Evolutionary conservation across 2,797 vertebrate genomes (phyloP).

Genomic region (Natrix natrix): DNA sequence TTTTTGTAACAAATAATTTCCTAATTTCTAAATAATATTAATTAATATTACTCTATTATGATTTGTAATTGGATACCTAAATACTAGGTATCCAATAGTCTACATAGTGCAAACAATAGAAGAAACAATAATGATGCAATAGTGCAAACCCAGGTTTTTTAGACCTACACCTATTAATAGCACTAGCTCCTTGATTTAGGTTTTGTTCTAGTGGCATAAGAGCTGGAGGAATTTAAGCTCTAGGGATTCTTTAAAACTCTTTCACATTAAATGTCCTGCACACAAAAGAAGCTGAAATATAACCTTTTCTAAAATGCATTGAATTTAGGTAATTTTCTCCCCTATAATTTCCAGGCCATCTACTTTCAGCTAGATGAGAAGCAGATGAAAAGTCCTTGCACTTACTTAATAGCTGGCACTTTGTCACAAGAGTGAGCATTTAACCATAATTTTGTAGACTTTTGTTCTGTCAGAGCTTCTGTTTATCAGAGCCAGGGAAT

Average conservation of each 20-base stretch:
- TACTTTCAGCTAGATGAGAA: not conserved
- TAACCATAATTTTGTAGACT: not conserved
- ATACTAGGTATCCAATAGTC: not conserved
- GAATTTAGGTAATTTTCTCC: constrained; percentile 12
- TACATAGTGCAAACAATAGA: not conserved
- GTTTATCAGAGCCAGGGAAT: not conserved
- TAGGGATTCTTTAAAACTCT: constrained; percentile 37
- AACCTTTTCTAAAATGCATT: constrained; percentile 26
- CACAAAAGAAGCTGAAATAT: constrained; percentile 18
- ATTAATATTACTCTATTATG: not conserved
- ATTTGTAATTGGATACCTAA: not conserved
- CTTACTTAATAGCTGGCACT: not conserved
- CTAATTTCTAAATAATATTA: not conserved
- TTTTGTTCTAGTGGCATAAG: constrained; percentile 41
- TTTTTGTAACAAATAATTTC: not conserved
- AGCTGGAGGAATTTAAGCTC: constrained; percentile 49
- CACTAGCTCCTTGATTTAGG: constrained; percentile 34
- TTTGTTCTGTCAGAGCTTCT: not conserved
- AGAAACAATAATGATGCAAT: not conserved
- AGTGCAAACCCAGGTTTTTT: not conserved
- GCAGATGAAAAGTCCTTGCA: constrained; percentile 6
- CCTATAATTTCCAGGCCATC: constrained; percentile 4
- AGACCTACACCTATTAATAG: not conserved
- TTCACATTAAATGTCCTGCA: constrained; percentile 42
- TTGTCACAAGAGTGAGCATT: constrained; percentile 4